Evolutionary conservation across 2,797 vertebrate species (phyloP).

Genomic region (Coluber constrictor): DNA sequence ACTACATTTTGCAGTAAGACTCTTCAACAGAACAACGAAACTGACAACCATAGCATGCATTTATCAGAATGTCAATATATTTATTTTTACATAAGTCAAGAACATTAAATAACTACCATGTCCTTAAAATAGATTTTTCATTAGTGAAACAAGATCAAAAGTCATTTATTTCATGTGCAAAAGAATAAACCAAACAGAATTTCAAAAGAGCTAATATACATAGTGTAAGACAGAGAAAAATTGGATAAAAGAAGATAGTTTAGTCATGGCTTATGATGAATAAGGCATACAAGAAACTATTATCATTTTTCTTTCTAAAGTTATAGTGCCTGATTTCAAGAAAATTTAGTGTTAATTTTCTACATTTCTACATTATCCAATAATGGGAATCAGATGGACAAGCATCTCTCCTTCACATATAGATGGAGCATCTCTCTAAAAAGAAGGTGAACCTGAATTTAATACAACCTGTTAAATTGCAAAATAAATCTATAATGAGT

Average conservation of each 20-base stretch:
- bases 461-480: background rate
- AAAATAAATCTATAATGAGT: background rate
- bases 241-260: background rate
- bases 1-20: constrained; percentile 36
- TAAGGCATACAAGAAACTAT: background rate
- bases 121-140: constrained; percentile 50
- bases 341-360: background rate
- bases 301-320: background rate
- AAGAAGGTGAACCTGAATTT: background rate
- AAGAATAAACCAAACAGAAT: constrained; percentile 32
- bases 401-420: background rate
- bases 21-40: constrained; percentile 37
- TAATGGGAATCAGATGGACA: background rate
- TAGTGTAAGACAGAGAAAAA: background rate
- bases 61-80: constrained; percentile 55
- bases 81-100: constrained; percentile 40
- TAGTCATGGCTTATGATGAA: background rate
- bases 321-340: background rate
- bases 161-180: constrained; percentile 41
- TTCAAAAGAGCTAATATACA: constrained; percentile 22
- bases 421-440: background rate
- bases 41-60: constrained; percentile 54
- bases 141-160: constrained; percentile 39
- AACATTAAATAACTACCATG: constrained; percentile 43
- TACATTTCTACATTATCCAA: background rate